Conservation (phyloP, 2,797 vertebrate genomes). For the Eptatretus atami region DNA sequence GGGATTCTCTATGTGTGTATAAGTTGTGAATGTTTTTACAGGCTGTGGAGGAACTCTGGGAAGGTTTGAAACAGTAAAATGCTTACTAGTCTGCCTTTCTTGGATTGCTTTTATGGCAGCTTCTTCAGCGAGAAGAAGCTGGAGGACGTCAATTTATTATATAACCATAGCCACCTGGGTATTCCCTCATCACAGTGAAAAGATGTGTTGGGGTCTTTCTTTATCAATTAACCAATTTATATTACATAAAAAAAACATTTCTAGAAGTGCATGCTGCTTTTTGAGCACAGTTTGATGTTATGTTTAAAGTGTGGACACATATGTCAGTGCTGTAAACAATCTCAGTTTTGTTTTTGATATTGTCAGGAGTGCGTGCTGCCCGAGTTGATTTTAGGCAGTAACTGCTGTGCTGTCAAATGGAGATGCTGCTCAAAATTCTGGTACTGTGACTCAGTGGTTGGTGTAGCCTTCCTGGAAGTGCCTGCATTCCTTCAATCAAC, state of each 20-base stretch:
- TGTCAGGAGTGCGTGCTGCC: slow-evolving; percentile 66
- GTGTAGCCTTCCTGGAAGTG: slow-evolving; percentile 61
- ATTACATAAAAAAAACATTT: not conserved
- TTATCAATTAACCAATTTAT: too few relatives aligned
- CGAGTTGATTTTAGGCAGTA: slow-evolving; percentile 57
- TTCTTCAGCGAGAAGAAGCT: too few relatives aligned
- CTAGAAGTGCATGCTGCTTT: not conserved
- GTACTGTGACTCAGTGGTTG: slow-evolving; percentile 60
- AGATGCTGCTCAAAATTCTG: slow-evolving; percentile 72
- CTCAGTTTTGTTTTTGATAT: not conserved
- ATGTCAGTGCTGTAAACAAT: not conserved
- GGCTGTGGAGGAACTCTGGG: too few relatives aligned
- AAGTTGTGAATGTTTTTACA: too few relatives aligned
- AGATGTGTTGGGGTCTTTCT: too few relatives aligned
- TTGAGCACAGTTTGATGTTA: not conserved
- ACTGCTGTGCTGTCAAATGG: slow-evolving; percentile 56
- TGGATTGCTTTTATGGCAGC: too few relatives aligned
- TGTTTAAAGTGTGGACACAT: not conserved
- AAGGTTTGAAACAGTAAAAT: too few relatives aligned
- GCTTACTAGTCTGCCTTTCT: too few relatives aligned
- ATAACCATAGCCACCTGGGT: too few relatives aligned
- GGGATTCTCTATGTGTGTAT: too few relatives aligned
- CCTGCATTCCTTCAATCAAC: slow-evolving; percentile 70
- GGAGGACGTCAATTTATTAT: too few relatives aligned
- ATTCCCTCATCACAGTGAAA: too few relatives aligned